Base-by-base conservation (phyloP, 2,888 invertebrate genomes). In the Callyntrura guangdongensis region DNA sequence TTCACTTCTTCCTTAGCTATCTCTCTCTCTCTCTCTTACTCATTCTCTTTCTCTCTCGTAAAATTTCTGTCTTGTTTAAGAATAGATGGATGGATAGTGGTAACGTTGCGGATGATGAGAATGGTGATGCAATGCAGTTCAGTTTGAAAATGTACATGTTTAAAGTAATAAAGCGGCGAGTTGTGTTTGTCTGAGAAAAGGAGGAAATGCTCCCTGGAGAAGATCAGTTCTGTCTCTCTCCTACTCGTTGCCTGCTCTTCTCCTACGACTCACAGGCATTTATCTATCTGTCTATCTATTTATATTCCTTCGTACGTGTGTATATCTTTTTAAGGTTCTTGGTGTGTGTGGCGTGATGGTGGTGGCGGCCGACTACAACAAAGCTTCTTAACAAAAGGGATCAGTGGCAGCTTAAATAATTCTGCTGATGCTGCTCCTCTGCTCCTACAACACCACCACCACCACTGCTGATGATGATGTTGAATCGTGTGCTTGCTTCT, bases 301-400 rank as follows among this genome's bases (percentile, higher is more conserved):
- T 79, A 53, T 36, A 17, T 69, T 36, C 27, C 12, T 27, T 36
- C 27, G 27, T 27, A 64, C 12, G 53, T 77, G 1, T 77, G 27
- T 81, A 45, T 45, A 17, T 61, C 45, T 59, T 81, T 59, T 81
- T 59, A 59, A 81, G 81, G 27, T 47, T 27, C 67, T 36, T 17
- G 61, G 5, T 45, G 56, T 67, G 53, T 74, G 61, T 77, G 74
- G 61, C 59, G 74, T 59, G 59, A 69, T 69, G 64, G 53, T 53
- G 53, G 12, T 49, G 64, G n/a, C n/a, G 59, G 81, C 20, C 61
- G 47, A 27, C 81, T 59, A 61, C 77, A 77, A 77, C 87, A 81
- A 87, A 87, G 90, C 81, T 90, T 90, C 90, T 89, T 89, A 90
- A 82, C 81, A 67, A 86, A 88, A 90, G 72, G 90, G 90, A 90